Conservation (phyloP, 2,797 vertebrate species). For the Hipposideros larvatus region DNA sequence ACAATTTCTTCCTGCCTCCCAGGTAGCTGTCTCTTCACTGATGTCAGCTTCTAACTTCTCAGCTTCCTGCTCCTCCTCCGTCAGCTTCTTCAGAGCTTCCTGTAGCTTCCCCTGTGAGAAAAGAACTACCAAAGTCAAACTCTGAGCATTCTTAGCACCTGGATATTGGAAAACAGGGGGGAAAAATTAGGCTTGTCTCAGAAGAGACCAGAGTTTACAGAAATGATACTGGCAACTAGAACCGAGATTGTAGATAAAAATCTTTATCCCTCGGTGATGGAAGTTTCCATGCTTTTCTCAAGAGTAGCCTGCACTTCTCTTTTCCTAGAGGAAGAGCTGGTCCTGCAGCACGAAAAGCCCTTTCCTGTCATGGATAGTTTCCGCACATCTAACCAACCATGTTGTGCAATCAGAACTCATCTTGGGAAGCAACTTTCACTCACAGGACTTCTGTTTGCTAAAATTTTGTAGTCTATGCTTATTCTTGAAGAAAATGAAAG, state of each 20-base stretch:
- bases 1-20: constrained; percentile 9
- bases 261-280: not conserved
- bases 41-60: not conserved
- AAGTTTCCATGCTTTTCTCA: not conserved
- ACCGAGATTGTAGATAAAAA: not conserved
- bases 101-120: constrained; percentile 48
- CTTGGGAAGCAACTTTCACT: not conserved
- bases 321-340: not conserved
- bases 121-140: not conserved
- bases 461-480: not conserved
- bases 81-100: not conserved
- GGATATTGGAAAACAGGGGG: not conserved
- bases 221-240: not conserved
- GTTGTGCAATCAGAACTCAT: not conserved
- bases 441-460: not conserved
- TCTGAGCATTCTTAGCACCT: not conserved
- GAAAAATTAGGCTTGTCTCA: not conserved
- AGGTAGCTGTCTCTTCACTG: not conserved
- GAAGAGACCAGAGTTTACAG: not conserved
- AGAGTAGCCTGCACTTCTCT: not conserved
- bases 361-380: not conserved
- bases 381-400: not conserved
- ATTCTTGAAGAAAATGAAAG: not conserved
- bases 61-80: not conserved
- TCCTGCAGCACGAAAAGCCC: not conserved